Evolutionary conservation across 1,140 invertebrate species (phyloP).

Genomic region (Neotoxoptera formosana): DNA sequence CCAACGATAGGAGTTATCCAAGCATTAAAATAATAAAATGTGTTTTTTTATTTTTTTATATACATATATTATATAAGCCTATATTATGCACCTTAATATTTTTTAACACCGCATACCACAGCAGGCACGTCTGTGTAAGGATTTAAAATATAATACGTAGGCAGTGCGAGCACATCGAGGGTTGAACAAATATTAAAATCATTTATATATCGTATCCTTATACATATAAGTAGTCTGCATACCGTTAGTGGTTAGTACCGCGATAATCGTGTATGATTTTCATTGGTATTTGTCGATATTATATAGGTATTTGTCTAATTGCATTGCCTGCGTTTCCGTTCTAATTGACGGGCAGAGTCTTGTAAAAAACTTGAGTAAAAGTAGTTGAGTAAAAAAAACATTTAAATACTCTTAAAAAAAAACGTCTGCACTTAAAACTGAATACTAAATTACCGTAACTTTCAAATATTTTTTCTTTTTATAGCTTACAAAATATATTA

Average conservation of each 20-base stretch:
- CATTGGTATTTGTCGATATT: not conserved
- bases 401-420: not conserved
- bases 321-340: too few species aligned
- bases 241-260: not conserved
- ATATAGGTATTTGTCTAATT: not conserved
- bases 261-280: not conserved
- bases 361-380: not conserved
- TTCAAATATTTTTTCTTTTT: not conserved
- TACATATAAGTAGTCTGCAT: too few species aligned
- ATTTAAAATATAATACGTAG: not conserved
- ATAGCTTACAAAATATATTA: not conserved
- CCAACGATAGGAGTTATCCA: not conserved
- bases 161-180: not conserved
- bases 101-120: not conserved
- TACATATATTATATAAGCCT: not conserved
- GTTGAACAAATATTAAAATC: not conserved
- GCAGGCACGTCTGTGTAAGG: not conserved
- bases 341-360: not conserved
- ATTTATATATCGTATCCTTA: not conserved
- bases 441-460: too few species aligned
- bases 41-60: not conserved
- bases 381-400: not conserved
- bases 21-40: slow-evolving; percentile 5
- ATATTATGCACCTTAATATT: not conserved
- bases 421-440: too few species aligned